Evolutionary conservation across 2,113 vertebrate genomes (phyloP), one percentile per base, ranked within the genome.

Genomic region (Anser cygnoides): DNA sequence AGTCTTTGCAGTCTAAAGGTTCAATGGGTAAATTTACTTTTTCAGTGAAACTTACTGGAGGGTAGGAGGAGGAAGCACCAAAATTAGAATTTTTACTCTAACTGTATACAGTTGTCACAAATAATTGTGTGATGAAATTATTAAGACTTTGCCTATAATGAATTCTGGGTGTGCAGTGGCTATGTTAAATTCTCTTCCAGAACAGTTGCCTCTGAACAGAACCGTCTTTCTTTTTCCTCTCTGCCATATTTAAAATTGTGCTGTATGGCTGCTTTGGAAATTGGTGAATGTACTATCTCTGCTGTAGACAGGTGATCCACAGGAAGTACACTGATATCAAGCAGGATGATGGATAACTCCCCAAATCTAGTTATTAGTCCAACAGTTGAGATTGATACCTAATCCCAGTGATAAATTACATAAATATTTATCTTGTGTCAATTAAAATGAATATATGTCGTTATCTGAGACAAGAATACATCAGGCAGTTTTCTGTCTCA

Each of bases 101-200:
- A 23, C 22, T 63, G 43, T 59, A 14, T 35, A 28, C 10, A 39
- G 4, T 10, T 67, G 31, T 67, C 33, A 43, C n/a, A 44, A 57
- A 14, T 65, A 67, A 10, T 26, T 55, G 6, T 26, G 16, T 28
- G 11, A 70, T 66, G 10, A 43, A 84, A 67, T 76, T 62, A 57
- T n/a, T 81, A 41, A 72, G 62, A 6, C 23, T 50, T 49, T 92
- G 11, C 55, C 12, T 43, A 3, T 73, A 26, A 6, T 49, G 29
- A 74, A 49, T 43, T 59, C 22, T 20, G 35, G 1, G 0, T 61
- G 2, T 25, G 12, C 14, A 39, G 10, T 39, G 14, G 19, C 49
- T 71, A 8, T 43, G 16, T 39, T 35, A 41, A 23, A 25, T 61
- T 71, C 4, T 78, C 3, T 78, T 4, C 10, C 10, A n/a, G 11